These are phyloP conservation scores for Chionomys nivalis DNA, from an alignment of 2,113 vertebrate species.

Conservation along the genomic window DNA sequence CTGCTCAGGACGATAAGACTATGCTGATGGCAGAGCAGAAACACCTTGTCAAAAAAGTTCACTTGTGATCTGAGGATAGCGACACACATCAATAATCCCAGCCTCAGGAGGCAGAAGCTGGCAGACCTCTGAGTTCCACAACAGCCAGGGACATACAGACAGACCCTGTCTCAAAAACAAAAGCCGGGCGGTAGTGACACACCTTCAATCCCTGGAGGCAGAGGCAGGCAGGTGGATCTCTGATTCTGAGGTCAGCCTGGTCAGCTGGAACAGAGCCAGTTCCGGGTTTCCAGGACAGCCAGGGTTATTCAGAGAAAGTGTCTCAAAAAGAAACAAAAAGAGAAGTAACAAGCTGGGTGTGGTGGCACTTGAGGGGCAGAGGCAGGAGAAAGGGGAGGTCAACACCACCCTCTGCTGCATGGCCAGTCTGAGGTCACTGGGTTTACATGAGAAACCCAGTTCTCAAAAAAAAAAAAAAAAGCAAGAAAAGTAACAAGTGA, in stretches of 20 bases:
- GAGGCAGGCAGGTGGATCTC: neutral
- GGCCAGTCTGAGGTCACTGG: neutral
- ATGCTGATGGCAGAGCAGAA: neutral
- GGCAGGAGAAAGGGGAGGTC: neutral
- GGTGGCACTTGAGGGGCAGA: neutral
- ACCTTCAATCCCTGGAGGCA: neutral
- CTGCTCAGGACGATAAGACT: neutral
- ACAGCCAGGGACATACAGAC: neutral
- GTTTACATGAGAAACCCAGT: neutral
- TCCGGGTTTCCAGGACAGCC: no score
- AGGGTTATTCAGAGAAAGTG: neutral
- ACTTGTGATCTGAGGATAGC: neutral
- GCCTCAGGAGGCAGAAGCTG: neutral
- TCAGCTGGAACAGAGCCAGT: neutral
- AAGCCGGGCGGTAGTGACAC: neutral
- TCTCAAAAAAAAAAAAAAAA: neutral
- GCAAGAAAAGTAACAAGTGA: neutral
- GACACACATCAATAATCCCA: neutral
- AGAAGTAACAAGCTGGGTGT: no score
- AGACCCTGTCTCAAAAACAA: neutral
- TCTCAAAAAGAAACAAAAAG: neutral
- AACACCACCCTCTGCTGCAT: neutral
- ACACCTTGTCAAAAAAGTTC: neutral
- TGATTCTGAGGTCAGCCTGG: neutral
- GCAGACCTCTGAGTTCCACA: neutral